Percentiles rank a stretch among this genome's conserved stretches.
These are phyloP conservation scores for Actinemys pallida DNA, from an alignment of 2,113 vertebrate species.

Conservation along the genomic window DNA sequence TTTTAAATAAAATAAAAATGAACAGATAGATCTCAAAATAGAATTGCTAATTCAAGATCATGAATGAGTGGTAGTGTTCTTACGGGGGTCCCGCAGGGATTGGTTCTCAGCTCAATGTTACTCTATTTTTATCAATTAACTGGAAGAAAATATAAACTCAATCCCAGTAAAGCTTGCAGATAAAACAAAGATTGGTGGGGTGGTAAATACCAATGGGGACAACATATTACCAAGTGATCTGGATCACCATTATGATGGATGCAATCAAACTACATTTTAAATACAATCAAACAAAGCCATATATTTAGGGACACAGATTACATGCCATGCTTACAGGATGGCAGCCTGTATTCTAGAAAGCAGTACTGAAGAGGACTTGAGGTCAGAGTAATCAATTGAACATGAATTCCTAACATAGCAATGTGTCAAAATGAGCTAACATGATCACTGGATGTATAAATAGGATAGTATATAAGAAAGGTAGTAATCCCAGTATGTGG, in stretches of 20 bases:
- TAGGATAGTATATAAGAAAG: too few relatives aligned
- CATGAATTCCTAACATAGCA: neutral
- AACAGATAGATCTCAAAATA: neutral
- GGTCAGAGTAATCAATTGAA: neutral
- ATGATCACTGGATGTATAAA: too few relatives aligned
- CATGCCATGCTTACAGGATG: neutral
- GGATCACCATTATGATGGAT: neutral
- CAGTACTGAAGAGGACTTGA: neutral
- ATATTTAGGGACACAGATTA: neutral
- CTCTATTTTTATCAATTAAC: neutral
- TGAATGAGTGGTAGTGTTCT: neutral
- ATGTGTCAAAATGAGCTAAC: too few relatives aligned
- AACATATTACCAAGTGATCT: neutral
- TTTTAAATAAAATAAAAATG: neutral
- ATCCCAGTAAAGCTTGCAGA: too few relatives aligned
- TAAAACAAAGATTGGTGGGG: neutral
- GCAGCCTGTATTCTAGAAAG: neutral
- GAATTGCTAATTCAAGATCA: neutral
- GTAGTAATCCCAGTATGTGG: too few relatives aligned
- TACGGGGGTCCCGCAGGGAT: neutral
- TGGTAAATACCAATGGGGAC: neutral
- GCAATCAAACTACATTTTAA: neutral
- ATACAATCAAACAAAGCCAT: neutral
- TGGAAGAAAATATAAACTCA: neutral
- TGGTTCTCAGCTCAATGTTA: neutral